phyloP scores from a whole-genome alignment of 2,113 vertebrate genomes.

The Serinus canaria region DNA sequence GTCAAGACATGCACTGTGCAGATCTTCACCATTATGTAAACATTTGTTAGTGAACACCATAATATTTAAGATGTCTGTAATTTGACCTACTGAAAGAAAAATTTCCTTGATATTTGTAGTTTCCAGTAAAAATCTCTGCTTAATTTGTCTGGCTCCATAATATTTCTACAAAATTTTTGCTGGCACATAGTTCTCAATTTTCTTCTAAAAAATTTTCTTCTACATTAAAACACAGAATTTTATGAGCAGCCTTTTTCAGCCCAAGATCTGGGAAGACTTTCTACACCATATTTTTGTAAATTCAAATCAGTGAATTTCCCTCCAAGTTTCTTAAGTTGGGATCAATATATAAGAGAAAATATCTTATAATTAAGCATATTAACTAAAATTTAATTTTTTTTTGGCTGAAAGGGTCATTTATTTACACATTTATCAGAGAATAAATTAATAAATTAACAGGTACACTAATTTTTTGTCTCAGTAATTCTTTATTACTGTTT shows the following conservation, averaged over 20 bases:
- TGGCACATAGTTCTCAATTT: not conserved
- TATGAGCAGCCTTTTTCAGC: not conserved
- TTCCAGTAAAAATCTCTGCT: not conserved
- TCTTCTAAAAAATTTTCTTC: not conserved
- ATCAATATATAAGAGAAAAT: not conserved
- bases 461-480: not conserved
- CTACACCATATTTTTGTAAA: not conserved
- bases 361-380: not conserved
- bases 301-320: not conserved
- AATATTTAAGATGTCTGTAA: not conserved
- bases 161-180: not conserved
- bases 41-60: not conserved
- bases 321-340: not conserved
- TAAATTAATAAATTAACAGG: not conserved
- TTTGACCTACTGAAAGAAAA: not conserved
- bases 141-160: not conserved
- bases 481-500: not conserved
- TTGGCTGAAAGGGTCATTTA: not conserved
- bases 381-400: not conserved
- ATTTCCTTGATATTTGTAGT: not conserved
- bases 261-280: constrained; percentile 3
- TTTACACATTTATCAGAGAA: not conserved
- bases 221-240: not conserved
- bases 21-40: not conserved
- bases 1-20: not conserved